A percentile compares a stretch with the other conserved stretches of the same genome.
phyloP scores from a whole-genome alignment of 2,797 vertebrate genomes.

The Scarus forsteni region DNA sequence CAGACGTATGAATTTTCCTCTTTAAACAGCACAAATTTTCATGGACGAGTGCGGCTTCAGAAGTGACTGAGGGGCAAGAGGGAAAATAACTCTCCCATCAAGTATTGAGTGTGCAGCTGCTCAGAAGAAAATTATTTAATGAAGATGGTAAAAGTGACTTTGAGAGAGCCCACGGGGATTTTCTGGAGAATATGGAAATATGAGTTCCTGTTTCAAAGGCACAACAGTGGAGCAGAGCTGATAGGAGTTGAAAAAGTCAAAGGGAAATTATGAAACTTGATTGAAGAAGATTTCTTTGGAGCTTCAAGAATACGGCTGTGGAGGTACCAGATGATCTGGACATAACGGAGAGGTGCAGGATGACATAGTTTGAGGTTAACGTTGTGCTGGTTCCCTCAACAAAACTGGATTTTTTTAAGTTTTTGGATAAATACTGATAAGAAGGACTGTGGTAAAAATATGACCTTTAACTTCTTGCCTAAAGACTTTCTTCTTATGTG shows the following conservation, averaged over 20 bases:
- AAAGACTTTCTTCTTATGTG: too few relatives aligned
- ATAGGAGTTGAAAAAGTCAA: slow-evolving; percentile 18
- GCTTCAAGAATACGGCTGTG: not conserved
- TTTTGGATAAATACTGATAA: too few relatives aligned
- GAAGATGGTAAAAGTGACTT: slow-evolving; percentile 64
- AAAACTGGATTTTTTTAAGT: too few relatives aligned
- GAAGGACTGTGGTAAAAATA: too few relatives aligned
- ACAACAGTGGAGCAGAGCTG: slow-evolving; percentile 26
- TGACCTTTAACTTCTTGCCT: too few relatives aligned
- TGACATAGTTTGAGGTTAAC: too few relatives aligned
- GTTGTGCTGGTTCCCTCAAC: too few relatives aligned
- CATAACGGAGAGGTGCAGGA: too few relatives aligned
- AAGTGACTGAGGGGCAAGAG: slow-evolving; percentile 31
- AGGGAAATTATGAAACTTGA: slow-evolving; percentile 1
- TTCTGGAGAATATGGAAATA: slow-evolving; percentile 34
- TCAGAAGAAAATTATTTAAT: slow-evolving; percentile 60
- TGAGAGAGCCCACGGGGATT: slow-evolving; percentile 52
- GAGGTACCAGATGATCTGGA: too few relatives aligned
- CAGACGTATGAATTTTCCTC: not conserved
- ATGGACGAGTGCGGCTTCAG: slow-evolving; percentile 13
- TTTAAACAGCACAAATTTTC: not conserved
- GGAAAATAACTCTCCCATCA: slow-evolving; percentile 51
- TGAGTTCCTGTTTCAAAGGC: slow-evolving; percentile 48
- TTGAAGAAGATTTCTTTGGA: not conserved
- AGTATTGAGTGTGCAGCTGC: slow-evolving; percentile 64